Evolutionary conservation across 2,888 invertebrate species (phyloP).

Genomic region (Calameuta idolon): DNA sequence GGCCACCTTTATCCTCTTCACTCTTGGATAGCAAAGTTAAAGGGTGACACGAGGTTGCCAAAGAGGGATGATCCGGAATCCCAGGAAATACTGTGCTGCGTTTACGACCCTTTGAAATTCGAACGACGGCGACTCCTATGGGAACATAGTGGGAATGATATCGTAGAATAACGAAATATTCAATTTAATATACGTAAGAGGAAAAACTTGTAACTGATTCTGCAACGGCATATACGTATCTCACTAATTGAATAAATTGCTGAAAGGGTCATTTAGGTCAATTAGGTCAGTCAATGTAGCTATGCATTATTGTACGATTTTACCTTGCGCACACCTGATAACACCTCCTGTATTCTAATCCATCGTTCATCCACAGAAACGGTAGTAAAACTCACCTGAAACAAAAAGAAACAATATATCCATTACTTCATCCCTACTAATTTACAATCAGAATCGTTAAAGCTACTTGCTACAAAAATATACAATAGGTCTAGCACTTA

Average conservation of each 20-base stretch:
- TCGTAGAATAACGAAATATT: not conserved
- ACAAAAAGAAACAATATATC: not conserved
- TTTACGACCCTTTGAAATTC: conserved; percentile 1
- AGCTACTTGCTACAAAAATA: not conserved
- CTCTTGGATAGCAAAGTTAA: conserved; percentile 1
- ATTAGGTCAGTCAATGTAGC: not conserved
- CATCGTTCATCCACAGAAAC: not conserved
- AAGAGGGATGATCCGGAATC: not conserved
- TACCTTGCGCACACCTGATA: too few species aligned
- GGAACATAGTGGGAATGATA: not conserved
- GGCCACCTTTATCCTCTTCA: not conserved
- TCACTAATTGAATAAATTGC: not conserved
- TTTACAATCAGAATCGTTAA: not conserved
- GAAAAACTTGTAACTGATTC: not conserved
- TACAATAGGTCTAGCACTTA: not conserved
- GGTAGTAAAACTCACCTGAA: not conserved
- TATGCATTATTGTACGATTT: too few species aligned
- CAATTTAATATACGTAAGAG: not conserved
- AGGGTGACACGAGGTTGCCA: not conserved
- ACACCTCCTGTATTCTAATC: not conserved
- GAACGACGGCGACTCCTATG: not conserved
- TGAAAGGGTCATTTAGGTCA: too few species aligned
- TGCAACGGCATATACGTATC: not conserved
- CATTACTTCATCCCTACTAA: not conserved
- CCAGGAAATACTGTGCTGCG: not conserved